Evolutionary conservation across 2,888 invertebrate genomes (phyloP).

Genomic region (Dascillus cervinus): DNA sequence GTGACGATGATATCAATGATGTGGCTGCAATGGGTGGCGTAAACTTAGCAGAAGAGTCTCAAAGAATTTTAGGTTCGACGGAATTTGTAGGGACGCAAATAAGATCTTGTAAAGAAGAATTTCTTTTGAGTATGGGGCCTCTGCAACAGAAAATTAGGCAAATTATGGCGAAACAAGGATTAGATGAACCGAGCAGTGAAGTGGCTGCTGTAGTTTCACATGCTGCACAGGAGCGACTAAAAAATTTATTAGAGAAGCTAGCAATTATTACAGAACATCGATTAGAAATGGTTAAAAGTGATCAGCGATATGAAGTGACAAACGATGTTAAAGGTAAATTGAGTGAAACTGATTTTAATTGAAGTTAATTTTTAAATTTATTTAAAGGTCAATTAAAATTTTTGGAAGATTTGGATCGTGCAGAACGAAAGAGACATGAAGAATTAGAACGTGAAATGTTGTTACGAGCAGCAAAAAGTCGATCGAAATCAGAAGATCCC

Average conservation of each 20-base stretch:
- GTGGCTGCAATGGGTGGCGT: constrained; percentile 99
- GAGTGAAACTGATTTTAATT: background rate
- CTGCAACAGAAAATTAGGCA: constrained; percentile 71
- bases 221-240: constrained; percentile 88
- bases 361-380: constrained; percentile 9
- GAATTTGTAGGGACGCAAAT: constrained; percentile 72
- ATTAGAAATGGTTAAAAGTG: constrained; percentile 84
- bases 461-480: constrained; percentile 86
- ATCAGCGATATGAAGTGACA: constrained; percentile 75
- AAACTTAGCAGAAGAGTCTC: constrained; percentile 92
- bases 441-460: constrained; percentile 93
- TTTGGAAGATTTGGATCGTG: constrained; percentile 89
- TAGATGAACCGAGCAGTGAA: constrained; percentile 79
- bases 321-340: constrained; percentile 53
- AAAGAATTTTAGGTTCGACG: constrained; percentile 81
- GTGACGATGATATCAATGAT: constrained; percentile 94
- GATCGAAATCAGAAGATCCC: constrained; percentile 95
- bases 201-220: constrained; percentile 88
- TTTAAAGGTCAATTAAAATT: constrained; percentile 78
- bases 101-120: constrained; percentile 88
- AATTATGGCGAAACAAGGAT: constrained; percentile 64
- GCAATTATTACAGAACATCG: constrained; percentile 92
- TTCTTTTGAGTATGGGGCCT: constrained; percentile 69
- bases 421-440: constrained; percentile 89
- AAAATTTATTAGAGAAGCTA: constrained; percentile 84